These are phyloP conservation scores for Esperia sulphurella DNA, from an alignment of 2,888 invertebrate genomes.

Conservation along the genomic window DNA sequence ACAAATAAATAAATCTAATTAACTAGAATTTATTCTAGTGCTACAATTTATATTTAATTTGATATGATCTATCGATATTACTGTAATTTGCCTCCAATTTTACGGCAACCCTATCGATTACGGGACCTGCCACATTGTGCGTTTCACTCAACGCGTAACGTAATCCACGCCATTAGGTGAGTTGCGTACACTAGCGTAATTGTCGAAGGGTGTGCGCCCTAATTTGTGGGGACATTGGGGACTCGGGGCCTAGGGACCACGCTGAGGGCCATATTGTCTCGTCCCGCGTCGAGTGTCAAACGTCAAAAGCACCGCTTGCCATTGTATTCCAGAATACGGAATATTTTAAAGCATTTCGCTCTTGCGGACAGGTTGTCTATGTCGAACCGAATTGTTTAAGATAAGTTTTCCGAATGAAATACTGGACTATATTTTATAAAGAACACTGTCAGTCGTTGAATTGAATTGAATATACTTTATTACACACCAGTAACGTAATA, in stretches of 20 bases:
- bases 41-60: too few species aligned
- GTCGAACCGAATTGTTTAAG: too few species aligned
- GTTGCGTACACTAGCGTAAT: conserved; percentile 56
- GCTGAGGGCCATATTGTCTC: conserved; percentile 48
- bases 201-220: conserved; percentile 68
- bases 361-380: too few species aligned
- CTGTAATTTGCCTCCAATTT: conserved; percentile 8
- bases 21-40: too few species aligned
- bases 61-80: not conserved
- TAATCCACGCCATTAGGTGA: conserved; percentile 67
- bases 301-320: conserved; percentile 1
- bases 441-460: too few species aligned
- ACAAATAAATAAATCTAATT: too few species aligned
- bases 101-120: conserved; percentile 36
- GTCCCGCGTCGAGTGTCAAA: conserved; percentile 53
- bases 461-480: too few species aligned
- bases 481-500: too few species aligned
- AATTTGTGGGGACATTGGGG: conserved; percentile 52
- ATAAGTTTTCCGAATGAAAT: too few species aligned
- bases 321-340: not conserved
- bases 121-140: conserved; percentile 37
- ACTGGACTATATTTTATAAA: too few species aligned
- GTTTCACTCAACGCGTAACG: conserved; percentile 61
- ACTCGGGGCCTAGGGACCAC: conserved; percentile 7
- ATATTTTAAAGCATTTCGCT: not conserved